A percentile compares a stretch with the other conserved stretches of the same genome.
Evolutionary conservation across 2,888 invertebrate species (phyloP).

Genomic region (Eristalis pertinax): DNA sequence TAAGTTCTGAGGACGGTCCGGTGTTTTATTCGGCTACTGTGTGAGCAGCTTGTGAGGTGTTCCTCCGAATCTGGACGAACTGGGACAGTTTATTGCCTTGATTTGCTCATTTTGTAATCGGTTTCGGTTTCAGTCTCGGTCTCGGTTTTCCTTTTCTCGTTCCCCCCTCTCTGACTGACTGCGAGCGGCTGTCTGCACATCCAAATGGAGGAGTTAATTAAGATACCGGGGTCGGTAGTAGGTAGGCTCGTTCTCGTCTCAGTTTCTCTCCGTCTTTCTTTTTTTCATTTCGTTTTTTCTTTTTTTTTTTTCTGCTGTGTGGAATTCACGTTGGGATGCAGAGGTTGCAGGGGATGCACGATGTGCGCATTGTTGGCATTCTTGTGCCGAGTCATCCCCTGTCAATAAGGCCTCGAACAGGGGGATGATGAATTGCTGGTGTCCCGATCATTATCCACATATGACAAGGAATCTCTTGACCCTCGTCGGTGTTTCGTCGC

Average conservation of each 20-base stretch:
- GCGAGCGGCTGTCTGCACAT: constrained; percentile 26
- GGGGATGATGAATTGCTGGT: constrained; percentile 49
- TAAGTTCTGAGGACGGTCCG: constrained; percentile 38
- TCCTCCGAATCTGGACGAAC: constrained; percentile 53
- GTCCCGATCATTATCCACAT: constrained; percentile 65
- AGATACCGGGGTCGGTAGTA: constrained; percentile 59
- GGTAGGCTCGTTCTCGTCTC: constrained; percentile 23
- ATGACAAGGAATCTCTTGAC: constrained; percentile 62
- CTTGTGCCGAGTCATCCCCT: constrained; percentile 56
- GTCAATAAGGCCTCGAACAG: constrained; percentile 23
- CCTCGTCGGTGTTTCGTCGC: constrained; percentile 9
- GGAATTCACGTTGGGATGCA: constrained; percentile 11
- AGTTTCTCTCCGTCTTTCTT: background rate
- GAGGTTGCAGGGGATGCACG: constrained; percentile 27
- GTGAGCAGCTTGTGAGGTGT: constrained; percentile 71
- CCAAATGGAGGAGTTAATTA: constrained; percentile 69
- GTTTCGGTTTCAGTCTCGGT: background rate
- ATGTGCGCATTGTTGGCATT: constrained; percentile 38
- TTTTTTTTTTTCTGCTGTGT: constrained; percentile 6
- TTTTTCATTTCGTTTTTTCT: constrained; percentile 16
- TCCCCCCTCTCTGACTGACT: background rate
- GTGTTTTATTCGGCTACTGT: constrained; percentile 71
- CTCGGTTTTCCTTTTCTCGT: constrained; percentile 51
- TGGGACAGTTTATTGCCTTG: constrained; percentile 71
- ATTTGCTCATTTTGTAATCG: constrained; percentile 72